Conservation (phyloP, 2,797 vertebrate genomes). For the Spinibarbus caldwelli region DNA sequence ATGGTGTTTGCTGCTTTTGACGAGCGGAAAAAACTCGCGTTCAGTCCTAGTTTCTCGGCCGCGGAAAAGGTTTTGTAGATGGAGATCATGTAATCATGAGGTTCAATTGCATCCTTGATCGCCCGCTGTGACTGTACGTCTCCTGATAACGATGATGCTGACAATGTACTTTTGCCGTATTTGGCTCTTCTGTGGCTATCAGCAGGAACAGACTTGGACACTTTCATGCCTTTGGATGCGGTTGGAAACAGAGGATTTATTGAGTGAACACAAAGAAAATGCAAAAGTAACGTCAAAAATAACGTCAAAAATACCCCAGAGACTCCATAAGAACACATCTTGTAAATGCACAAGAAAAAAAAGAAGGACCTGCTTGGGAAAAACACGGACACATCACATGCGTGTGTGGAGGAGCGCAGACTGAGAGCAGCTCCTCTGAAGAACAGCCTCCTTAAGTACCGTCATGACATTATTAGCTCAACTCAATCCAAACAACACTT, state of each 20-base stretch:
- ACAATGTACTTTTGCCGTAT: conserved; percentile 69
- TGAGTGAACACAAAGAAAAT: conserved; percentile 75
- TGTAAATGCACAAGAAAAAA: conserved; percentile 21
- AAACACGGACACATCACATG: conserved; percentile 25
- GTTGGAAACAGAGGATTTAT: conserved; percentile 75
- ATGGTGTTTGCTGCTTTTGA: conserved; percentile 94
- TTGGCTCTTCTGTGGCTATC: conserved; percentile 72
- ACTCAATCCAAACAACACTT: conserved; percentile 17
- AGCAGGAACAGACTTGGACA: conserved; percentile 49
- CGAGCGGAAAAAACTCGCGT: conserved; percentile 89
- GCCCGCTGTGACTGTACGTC: conserved; percentile 56
- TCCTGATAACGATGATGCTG: conserved; percentile 44
- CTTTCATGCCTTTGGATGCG: conserved; percentile 68
- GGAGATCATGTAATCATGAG: conserved; percentile 97
- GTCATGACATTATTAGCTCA: conserved; percentile 15
- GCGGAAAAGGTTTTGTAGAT: conserved; percentile 92
- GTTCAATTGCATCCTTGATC: conserved; percentile 74
- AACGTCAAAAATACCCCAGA: conserved; percentile 62
- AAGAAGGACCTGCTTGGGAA: not conserved
- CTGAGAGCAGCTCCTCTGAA: conserved; percentile 24
- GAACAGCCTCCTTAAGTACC: conserved; percentile 31
- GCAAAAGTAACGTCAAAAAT: conserved; percentile 77
- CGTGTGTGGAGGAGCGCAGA: conserved; percentile 28
- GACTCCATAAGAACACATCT: conserved; percentile 9
- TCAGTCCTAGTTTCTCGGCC: conserved; percentile 90